These are phyloP conservation scores for Listronotus oregonensis DNA, from an alignment of 1,140 invertebrate species.

Conservation along the genomic window DNA sequence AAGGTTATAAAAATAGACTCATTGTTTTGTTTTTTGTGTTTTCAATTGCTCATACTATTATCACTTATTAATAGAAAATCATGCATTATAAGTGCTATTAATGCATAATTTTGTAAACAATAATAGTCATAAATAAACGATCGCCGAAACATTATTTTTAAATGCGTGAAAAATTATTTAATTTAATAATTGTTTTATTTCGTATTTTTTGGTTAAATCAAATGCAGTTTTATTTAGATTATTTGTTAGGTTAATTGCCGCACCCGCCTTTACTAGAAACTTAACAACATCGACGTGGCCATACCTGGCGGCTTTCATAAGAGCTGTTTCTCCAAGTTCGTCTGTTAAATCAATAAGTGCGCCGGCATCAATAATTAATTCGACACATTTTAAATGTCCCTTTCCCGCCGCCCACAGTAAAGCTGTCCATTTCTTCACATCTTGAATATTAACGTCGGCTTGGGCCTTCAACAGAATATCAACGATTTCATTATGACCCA, in stretches of 20 bases:
- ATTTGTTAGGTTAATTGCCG: neutral
- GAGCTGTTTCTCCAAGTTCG: constrained; percentile 14
- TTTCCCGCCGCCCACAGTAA: constrained; percentile 17
- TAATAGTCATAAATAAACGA: too few species aligned
- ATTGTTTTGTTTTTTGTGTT: too few species aligned
- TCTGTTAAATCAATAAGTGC: constrained; percentile 59
- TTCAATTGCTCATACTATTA: too few species aligned
- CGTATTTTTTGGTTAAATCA: neutral
- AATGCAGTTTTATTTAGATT: neutral
- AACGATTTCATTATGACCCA: neutral
- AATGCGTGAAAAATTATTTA: too few species aligned
- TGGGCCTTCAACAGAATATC: constrained; percentile 2
- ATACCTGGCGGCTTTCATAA: constrained; percentile 5
- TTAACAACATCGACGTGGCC: constrained; percentile 1
- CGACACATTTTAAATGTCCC: constrained; percentile 19
- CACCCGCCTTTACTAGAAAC: neutral
- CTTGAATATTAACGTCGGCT: constrained; percentile 9
- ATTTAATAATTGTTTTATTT: neutral
- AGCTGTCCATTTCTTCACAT: constrained; percentile 14
- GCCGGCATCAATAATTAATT: constrained; percentile 11
- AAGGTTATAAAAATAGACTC: too few species aligned
- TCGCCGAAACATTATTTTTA: too few species aligned
- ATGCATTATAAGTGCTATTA: too few species aligned
- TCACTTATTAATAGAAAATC: too few species aligned
- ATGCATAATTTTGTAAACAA: too few species aligned